These are phyloP conservation scores for Drosophila tanythrix DNA, from an alignment of 2,888 invertebrate species.

Conservation along the genomic window DNA sequence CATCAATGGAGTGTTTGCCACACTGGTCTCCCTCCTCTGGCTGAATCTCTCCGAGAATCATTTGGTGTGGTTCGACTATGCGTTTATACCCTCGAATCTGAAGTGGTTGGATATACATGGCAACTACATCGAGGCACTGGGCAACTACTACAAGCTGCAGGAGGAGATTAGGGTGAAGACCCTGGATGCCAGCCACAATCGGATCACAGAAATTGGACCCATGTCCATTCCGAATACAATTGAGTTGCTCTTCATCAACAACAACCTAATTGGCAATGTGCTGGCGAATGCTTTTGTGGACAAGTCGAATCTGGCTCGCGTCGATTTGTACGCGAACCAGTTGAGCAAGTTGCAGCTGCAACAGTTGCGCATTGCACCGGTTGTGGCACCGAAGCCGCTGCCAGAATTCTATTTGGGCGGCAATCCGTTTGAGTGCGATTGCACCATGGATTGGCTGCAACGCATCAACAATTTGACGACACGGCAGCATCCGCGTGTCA, in stretches of 20 bases:
- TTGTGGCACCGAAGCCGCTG: slow-evolving; percentile 88
- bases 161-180: slow-evolving; percentile 93
- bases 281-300: slow-evolving; percentile 94
- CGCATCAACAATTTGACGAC: slow-evolving; percentile 94
- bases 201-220: slow-evolving; percentile 92
- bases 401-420: slow-evolving; percentile 96
- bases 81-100: slow-evolving; percentile 94
- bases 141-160: slow-evolving; percentile 94
- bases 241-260: slow-evolving; percentile 94
- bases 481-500: slow-evolving; percentile 93
- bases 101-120: slow-evolving; percentile 96
- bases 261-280: slow-evolving; percentile 92
- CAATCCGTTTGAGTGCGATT: slow-evolving; percentile 97
- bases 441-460: slow-evolving; percentile 97
- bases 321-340: slow-evolving; percentile 96
- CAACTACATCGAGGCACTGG: slow-evolving; percentile 94
- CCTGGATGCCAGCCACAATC: slow-evolving; percentile 96
- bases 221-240: slow-evolving; percentile 95
- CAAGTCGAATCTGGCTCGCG: slow-evolving; percentile 93
- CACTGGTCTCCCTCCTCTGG: slow-evolving; percentile 93
- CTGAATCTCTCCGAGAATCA: slow-evolving; percentile 96
- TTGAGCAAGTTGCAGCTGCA: slow-evolving; percentile 92
- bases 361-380: slow-evolving; percentile 90
- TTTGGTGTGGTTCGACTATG: slow-evolving; percentile 96
- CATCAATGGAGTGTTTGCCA: slow-evolving; percentile 95